Percentiles rank a stretch among this genome's conserved stretches.
Evolutionary conservation across 2,797 vertebrate genomes (phyloP).

Genomic region (Gymnopithys bicolor): DNA sequence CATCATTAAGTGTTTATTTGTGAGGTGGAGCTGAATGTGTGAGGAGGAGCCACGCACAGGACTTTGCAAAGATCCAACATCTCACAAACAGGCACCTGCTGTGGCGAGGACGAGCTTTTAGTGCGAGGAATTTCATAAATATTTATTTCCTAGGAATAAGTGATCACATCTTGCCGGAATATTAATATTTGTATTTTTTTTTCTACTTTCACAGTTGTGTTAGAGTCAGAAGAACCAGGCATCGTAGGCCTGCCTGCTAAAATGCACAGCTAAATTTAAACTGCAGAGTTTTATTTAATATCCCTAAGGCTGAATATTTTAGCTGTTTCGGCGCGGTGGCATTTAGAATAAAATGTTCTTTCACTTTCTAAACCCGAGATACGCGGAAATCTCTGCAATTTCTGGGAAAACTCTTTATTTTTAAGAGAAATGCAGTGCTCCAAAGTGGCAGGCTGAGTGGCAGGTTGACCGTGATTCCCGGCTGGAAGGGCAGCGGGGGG

Average conservation of each 20-base stretch:
- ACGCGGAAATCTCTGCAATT: background rate
- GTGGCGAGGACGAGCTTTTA: background rate
- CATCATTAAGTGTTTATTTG: background rate
- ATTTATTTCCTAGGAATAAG: conserved; percentile 1
- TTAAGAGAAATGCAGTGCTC: rapidly evolving
- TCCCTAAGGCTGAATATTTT: conserved; percentile 29
- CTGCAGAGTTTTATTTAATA: background rate
- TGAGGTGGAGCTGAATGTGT: background rate
- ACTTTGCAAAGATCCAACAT: background rate
- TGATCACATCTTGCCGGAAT: background rate
- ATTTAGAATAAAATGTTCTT: conserved; percentile 38
- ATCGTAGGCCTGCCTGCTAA: background rate
- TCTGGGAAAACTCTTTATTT: background rate
- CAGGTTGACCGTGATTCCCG: background rate
- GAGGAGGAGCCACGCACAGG: background rate
- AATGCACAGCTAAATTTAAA: conserved; percentile 34
- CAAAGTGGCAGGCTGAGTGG: rapidly evolving
- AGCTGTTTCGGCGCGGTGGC: background rate
- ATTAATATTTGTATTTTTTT: conserved; percentile 18
- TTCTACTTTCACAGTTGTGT: conserved; percentile 14
- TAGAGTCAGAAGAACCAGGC: background rate
- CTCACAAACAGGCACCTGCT: background rate
- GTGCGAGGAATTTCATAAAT: conserved; percentile 10
- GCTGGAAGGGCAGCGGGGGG: background rate
- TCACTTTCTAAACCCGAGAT: background rate